A percentile compares a stretch with the other conserved stretches of the same genome.
These are phyloP conservation scores for Oostethus manadensis DNA, from an alignment of 2,113 vertebrate genomes.

Conservation along the genomic window DNA sequence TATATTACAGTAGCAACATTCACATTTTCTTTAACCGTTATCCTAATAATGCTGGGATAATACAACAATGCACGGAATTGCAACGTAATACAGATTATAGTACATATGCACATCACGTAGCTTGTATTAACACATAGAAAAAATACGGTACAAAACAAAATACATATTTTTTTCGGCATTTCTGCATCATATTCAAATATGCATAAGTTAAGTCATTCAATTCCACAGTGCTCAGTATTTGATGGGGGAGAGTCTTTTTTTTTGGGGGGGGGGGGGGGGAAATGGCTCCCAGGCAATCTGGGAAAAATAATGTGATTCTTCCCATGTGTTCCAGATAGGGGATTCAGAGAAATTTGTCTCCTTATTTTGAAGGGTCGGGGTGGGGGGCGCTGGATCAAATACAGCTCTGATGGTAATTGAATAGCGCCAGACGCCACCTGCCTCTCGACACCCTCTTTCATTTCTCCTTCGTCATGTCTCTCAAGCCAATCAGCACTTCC, in stretches of 20 bases:
- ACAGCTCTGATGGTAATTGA: conserved; percentile 64
- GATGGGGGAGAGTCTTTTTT: conserved; percentile 30
- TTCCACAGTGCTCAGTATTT: conserved; percentile 66
- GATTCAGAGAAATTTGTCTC: conserved; percentile 53
- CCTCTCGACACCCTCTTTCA: conserved; percentile 43
- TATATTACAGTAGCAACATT: conserved; percentile 65
- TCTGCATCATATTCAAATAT: conserved; percentile 54
- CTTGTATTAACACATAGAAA: conserved; percentile 43
- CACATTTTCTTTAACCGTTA: conserved; percentile 59
- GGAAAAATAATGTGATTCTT: conserved; percentile 51
- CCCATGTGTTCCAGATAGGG: conserved; percentile 49
- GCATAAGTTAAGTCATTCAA: conserved; percentile 65
- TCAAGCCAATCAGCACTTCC: conserved; percentile 33
- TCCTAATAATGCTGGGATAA: conserved; percentile 48
- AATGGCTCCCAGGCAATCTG: conserved; percentile 44
- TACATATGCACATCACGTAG: conserved; percentile 52
- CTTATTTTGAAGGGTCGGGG: conserved; percentile 55
- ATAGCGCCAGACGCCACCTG: conserved; percentile 65
- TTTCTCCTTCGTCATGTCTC: conserved; percentile 42
- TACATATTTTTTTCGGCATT: conserved; percentile 39
- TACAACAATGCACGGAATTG: conserved; percentile 56
- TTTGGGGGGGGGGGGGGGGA: no score
- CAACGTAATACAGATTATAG: conserved; percentile 57
- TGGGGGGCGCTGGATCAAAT: conserved; percentile 41
- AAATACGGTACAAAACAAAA: conserved; percentile 57